Evolutionary conservation across 2,888 invertebrate species (phyloP).

Genomic region (Drosophila testacea): DNA sequence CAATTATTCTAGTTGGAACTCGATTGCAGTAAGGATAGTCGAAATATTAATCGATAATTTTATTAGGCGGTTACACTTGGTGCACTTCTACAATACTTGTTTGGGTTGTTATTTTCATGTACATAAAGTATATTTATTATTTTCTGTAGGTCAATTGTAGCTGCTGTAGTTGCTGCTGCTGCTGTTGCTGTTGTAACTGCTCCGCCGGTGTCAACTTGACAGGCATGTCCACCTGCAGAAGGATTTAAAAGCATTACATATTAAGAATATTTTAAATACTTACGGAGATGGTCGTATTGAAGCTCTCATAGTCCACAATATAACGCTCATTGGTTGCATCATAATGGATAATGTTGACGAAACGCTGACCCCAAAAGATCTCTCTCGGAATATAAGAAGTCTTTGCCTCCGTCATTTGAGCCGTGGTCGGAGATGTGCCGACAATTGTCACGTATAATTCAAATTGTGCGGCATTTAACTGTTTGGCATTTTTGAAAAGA

Average conservation of each 20-base stretch:
- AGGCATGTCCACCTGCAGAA: slow-evolving; percentile 28
- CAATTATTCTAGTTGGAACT: neutral
- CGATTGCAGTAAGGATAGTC: neutral
- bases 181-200: slow-evolving; percentile 37
- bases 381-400: slow-evolving; percentile 93
- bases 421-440: slow-evolving; percentile 92
- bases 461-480: slow-evolving; percentile 91
- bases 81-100: neutral
- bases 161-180: slow-evolving; percentile 21
- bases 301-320: slow-evolving; percentile 83
- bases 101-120: neutral
- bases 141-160: slow-evolving; percentile 17
- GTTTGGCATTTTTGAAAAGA: slow-evolving; percentile 90
- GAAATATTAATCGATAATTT: slow-evolving; percentile 3
- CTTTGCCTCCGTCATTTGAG: slow-evolving; percentile 89
- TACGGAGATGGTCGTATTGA: slow-evolving; percentile 84
- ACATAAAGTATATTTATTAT: neutral
- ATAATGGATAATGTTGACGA: slow-evolving; percentile 89
- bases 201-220: slow-evolving; percentile 34
- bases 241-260: neutral
- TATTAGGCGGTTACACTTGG: neutral
- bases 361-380: slow-evolving; percentile 93
- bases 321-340: slow-evolving; percentile 87
- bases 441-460: slow-evolving; percentile 93
- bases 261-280: slow-evolving; percentile 10